Base-by-base conservation (phyloP, 2,113 vertebrate species). In the Mola mola region DNA sequence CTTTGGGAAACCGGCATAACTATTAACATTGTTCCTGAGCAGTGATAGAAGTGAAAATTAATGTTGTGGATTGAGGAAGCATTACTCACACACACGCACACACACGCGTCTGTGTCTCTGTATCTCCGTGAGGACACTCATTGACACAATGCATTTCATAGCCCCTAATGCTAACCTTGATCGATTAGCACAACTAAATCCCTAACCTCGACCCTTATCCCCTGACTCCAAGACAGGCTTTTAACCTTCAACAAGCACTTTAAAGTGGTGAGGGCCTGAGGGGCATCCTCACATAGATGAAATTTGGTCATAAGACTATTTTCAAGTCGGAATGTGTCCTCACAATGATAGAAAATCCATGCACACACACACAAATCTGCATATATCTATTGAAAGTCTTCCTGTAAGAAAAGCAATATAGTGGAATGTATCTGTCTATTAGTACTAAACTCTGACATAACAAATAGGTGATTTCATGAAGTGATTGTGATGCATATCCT, bases 341-440 rank as follows among this genome's bases (percentile, higher is more conserved):
- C 28, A 9, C 9, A 9, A 5, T 29, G 28, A 7, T 29, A 5
- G 36, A 43, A 48, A 2, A 57, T 17, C 42, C 40, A 59, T 29
- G 36, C 20, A 46, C 16, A 49, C 24, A 49, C 8, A 34, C 11
- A 67, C 36, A 31, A 37, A 56, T 29, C 12, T 13, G 2, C 33
- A 36, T 9, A 4, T 36, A 12, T 33, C 66, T 38, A 68, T 70
- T 40, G 62, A 77, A 78, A 72, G 79, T 83, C 70, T 84, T 82
- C 77, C 75, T 73, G 29, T 56, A 51, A 42, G 51, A 57, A 76
- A 83, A 83, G 79, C 81, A 86, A 83, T 83, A 85, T 57, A 63
- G 43, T 64, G 56, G 50, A 29, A 20, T 78, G 43, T 16, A 36
- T 68, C 11, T 63, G 44, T 69, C 64, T 65, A 24, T 74, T 56